These are phyloP conservation scores for Norana najaformis DNA, from an alignment of 2,888 invertebrate species.

Conservation along the genomic window DNA sequence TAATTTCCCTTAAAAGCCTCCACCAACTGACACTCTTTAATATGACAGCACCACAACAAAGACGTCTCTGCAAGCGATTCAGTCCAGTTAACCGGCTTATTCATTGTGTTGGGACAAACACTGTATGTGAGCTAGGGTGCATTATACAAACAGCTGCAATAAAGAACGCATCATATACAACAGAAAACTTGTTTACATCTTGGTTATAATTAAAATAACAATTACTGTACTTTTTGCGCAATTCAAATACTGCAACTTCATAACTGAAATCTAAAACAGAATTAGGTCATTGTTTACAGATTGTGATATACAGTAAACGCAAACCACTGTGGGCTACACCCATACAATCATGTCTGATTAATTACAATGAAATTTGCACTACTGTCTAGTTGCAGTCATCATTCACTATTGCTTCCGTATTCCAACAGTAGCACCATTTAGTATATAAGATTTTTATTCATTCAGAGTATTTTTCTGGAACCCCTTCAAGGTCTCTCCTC, in stretches of 20 bases:
- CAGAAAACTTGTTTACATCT: not conserved
- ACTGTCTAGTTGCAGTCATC: not conserved
- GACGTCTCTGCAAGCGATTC: not conserved
- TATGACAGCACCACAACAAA: too few relatives aligned
- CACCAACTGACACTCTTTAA: not conserved
- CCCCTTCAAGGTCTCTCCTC: not conserved
- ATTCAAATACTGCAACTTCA: not conserved
- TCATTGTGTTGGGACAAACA: not conserved
- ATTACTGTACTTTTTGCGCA: not conserved
- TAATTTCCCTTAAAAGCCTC: not conserved
- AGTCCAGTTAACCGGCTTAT: not conserved
- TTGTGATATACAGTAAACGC: not conserved
- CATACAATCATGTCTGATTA: not conserved
- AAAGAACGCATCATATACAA: not conserved
- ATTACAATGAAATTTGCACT: constrained; percentile 3
- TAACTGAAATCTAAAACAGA: not conserved
- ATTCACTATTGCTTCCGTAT: not conserved
- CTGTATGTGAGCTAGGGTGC: not conserved
- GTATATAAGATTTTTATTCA: not conserved
- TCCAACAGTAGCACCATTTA: not conserved
- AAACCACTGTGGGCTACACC: not conserved
- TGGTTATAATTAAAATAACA: not conserved
- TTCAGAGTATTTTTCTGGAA: not conserved
- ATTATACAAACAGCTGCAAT: not conserved
- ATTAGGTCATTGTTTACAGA: not conserved